phyloP scores from a whole-genome alignment of 1,140 invertebrate species.

The Calliopsis andreniformis region DNA sequence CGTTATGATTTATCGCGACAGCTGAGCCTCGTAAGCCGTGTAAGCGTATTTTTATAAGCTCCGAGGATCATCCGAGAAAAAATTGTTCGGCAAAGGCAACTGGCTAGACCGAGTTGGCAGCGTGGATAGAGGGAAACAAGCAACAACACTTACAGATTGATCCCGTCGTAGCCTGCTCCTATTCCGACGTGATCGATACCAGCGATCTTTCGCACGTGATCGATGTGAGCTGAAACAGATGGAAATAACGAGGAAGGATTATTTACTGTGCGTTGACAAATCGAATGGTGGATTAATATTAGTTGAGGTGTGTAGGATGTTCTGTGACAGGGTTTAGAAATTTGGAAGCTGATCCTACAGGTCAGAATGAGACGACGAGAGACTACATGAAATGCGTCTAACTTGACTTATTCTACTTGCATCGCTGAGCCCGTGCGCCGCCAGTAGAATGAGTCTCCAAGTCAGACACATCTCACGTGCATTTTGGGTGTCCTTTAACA shows the following conservation, averaged over 20 bases:
- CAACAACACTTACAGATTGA: conserved; percentile 87
- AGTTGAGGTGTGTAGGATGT: no score
- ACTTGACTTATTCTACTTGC: no score
- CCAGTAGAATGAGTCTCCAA: no score
- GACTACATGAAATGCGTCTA: no score
- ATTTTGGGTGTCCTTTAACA: no score
- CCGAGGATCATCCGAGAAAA: not conserved
- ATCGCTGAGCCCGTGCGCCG: no score
- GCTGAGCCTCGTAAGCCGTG: not conserved
- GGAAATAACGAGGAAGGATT: not conserved
- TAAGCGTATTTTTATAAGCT: conserved; percentile 4
- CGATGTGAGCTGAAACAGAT: conserved; percentile 89
- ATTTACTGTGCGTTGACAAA: not conserved
- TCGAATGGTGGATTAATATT: no score
- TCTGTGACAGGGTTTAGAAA: no score
- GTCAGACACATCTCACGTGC: no score
- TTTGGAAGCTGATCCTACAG: no score
- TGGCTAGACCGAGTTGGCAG: not conserved
- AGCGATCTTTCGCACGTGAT: conserved; percentile 90
- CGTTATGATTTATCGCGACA: not conserved
- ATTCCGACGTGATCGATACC: conserved; percentile 94
- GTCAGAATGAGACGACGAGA: no score
- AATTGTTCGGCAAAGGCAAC: not conserved
- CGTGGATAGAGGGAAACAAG: no score
- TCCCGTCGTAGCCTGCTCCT: conserved; percentile 94